Evolutionary conservation across 2,888 invertebrate species (phyloP).

Genomic region (Tromatobia lineatoria): DNA sequence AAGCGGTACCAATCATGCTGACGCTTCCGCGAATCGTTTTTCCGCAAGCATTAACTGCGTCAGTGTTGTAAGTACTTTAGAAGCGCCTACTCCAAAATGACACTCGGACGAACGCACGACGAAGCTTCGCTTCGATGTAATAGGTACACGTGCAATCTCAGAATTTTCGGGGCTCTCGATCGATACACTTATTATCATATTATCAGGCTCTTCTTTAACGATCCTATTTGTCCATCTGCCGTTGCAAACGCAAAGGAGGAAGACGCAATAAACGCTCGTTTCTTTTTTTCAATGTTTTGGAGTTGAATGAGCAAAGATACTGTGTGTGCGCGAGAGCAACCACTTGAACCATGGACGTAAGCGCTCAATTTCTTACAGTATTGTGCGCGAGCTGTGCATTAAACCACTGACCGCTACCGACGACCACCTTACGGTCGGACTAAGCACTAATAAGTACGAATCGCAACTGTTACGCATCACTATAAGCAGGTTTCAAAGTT

Average conservation of each 20-base stretch:
- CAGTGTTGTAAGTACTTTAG: background rate
- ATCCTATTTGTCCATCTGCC: conserved; percentile 57
- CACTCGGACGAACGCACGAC: conserved; percentile 38
- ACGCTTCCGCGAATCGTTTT: conserved; percentile 16
- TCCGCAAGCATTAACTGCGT: background rate
- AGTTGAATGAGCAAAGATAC: conserved; percentile 6
- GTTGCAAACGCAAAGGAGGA: conserved; percentile 27
- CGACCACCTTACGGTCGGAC: conserved; percentile 3
- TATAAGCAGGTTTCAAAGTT: too few species aligned
- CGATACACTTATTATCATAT: conserved; percentile 51
- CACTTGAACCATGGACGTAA: conserved; percentile 41
- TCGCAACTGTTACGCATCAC: background rate
- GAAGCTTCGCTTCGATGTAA: background rate
- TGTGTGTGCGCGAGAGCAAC: conserved; percentile 32
- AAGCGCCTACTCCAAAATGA: conserved; percentile 1
- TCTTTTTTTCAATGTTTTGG: conserved; percentile 56
- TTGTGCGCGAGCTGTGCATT: background rate
- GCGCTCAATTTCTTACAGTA: background rate
- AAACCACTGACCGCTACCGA: background rate
- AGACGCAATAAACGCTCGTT: conserved; percentile 51
- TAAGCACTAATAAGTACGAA: background rate
- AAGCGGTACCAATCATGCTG: conserved; percentile 51
- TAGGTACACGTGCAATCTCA: conserved; percentile 38
- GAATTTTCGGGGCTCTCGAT: conserved; percentile 10
- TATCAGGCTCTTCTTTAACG: conserved; percentile 26